phyloP scores from a whole-genome alignment of 2,797 vertebrate species.

The Cyclura pinguis region DNA sequence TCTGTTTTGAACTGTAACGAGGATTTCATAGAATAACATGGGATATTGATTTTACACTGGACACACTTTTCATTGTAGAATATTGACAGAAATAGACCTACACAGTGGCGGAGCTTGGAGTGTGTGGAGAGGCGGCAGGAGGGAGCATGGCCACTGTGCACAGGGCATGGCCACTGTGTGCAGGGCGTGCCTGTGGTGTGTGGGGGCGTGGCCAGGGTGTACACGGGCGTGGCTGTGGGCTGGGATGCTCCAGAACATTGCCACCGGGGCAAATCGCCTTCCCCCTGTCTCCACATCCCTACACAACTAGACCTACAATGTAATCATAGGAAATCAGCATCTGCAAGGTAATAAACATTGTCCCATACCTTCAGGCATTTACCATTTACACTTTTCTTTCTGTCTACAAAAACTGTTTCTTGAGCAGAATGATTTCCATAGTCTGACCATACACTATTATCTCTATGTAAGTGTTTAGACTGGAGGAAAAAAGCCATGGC shows the following conservation, averaged over 20 bases:
- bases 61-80: neutral
- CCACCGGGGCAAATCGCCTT: no score
- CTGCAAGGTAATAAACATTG: neutral
- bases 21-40: neutral
- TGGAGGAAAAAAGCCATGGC: neutral
- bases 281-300: no score
- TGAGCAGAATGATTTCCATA: constrained; percentile 27
- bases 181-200: no score
- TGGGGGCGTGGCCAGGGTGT: no score
- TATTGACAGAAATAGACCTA: neutral
- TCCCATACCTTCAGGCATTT: neutral
- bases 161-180: no score
- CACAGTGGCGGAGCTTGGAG: no score
- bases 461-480: constrained; percentile 12
- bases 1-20: neutral
- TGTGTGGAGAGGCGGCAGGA: no score
- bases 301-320: neutral
- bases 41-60: neutral
- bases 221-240: no score
- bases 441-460: neutral
- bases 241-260: no score
- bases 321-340: neutral
- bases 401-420: neutral
- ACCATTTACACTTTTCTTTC: neutral
- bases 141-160: no score